Base-by-base conservation (phyloP, 2,797 vertebrate species). In the Danio jaintianensis region DNA sequence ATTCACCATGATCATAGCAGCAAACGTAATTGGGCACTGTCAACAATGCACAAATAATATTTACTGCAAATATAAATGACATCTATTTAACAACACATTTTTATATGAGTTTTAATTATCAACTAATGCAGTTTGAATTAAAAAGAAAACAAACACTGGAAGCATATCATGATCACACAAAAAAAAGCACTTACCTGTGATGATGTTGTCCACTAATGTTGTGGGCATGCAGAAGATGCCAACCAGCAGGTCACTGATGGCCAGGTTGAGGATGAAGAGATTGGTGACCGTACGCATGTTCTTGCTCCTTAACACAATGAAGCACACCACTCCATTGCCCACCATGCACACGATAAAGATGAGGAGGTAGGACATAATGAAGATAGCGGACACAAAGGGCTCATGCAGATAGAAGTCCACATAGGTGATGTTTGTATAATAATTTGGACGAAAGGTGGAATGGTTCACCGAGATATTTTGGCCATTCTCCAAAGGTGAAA, bases 221-320 rank as follows among this genome's bases (percentile, higher is more conserved):
- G 95, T 96, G 0, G 97, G 96, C 96, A 99, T 97, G 87, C 97
- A 99, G 88, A 98, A 98, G 88, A 98, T 94, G 36, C 97, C 97
- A 67, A 98, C 95, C 38, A 98, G 92, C 58, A 98, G 88, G 86
- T 99, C 97, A 0, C 97, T 98, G 87, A 98, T 88, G 0, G 97
- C 97, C 42, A 98, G 92, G 89, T 98, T 99, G 82, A 98, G 92
- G 80, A 98, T 98, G 85, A 99, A 98, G 20, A 97, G 88, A 83
- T 97, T 97, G 77, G 96, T 98, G 87, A 98, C 95, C 0, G 96
- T 97, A 20, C 91, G 90, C 96, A 97, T 97, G 43, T 91, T 95
- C 79, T 90, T 95, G 84, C 93, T 96, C 87, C 90, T 91, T 84
- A 96, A 86, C 59, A 98, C 89, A 0, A 95, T 91, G 76, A 96